Evolutionary conservation across 1,140 invertebrate species (phyloP), one percentile per base, ranked within the genome.

Genomic region (Solenopsis invicta): DNA sequence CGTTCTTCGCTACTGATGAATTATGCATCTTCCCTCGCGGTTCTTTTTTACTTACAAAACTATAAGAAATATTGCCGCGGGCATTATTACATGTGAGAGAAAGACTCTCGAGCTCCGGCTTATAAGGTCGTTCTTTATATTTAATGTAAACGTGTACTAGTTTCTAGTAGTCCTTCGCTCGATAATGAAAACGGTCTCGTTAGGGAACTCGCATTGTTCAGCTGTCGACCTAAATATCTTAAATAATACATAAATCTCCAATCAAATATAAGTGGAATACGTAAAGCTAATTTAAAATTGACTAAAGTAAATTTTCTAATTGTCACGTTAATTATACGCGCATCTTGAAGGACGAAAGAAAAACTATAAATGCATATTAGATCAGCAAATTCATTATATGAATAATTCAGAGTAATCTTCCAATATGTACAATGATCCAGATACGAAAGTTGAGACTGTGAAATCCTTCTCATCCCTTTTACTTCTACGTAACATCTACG

Each of bases 141-240:
- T 91, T 90, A 91, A 90, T 88, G 89, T 87, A 84, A 91, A 18
- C 90, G 82, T 74, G 90, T 90, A 66, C 90, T 76, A 91, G 74
- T 91, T 91, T 91, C 78, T 74, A 78, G 48, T 75, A 90, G 89
- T 91, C 87, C 87, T 91, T 91, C 87, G 75, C 69, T 93, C 69
- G 88, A 93, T 94, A 94, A 94, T 92, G 90, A 92, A 94, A 91
- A 82, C 76, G 59, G 34, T 69, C 77, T 71, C 62, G 81, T 90
- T 87, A 90, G 86, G 81, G 82, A 90, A 45, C 80, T 85, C 50
- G 80, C 87, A 82, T 90, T 90, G 82, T 82, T 75, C 54, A 69
- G 29, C 56, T 72, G 5, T 48, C 54, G 54, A 61, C 56, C 80
- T 75, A 4, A 12, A 84, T 84, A 50, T 41, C 41, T 84, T 34